Conservation (phyloP, 1,140 invertebrate genomes). For the Brachionus koreanus region DNA sequence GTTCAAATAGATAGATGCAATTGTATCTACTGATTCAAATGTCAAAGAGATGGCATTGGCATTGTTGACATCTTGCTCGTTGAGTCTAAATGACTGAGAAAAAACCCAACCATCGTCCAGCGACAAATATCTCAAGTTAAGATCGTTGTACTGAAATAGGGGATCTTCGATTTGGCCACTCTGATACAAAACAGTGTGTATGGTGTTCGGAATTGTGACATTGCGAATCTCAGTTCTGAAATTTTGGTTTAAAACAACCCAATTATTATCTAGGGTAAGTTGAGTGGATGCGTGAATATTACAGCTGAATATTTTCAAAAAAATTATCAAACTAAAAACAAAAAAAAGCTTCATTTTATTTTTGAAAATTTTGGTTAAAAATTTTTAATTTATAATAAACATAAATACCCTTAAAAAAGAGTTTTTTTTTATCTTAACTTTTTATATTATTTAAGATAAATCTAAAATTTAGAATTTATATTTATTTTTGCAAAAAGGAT, state of each 20-base stretch:
- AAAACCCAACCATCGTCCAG: slow-evolving; percentile 24
- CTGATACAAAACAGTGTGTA: slow-evolving; percentile 28
- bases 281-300: not conserved
- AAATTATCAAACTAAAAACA: not conserved
- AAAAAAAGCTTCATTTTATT: not conserved
- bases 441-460: not conserved
- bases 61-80: not conserved
- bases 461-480: not conserved
- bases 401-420: not conserved
- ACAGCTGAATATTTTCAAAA: not conserved
- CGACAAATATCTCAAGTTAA: not conserved
- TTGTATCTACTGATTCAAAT: slow-evolving; percentile 33
- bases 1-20: slow-evolving; percentile 18
- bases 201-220: slow-evolving; percentile 1
- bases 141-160: slow-evolving; percentile 9
- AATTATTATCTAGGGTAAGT: not conserved
- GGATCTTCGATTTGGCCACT: not conserved
- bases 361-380: not conserved
- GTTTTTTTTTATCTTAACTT: not conserved
- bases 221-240: not conserved
- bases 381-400: not conserved
- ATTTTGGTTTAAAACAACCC: not conserved
- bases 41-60: not conserved
- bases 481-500: not conserved
- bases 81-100: not conserved